phyloP scores from a whole-genome alignment of 2,797 vertebrate species.

The Acrocephalus scirpaceus region DNA sequence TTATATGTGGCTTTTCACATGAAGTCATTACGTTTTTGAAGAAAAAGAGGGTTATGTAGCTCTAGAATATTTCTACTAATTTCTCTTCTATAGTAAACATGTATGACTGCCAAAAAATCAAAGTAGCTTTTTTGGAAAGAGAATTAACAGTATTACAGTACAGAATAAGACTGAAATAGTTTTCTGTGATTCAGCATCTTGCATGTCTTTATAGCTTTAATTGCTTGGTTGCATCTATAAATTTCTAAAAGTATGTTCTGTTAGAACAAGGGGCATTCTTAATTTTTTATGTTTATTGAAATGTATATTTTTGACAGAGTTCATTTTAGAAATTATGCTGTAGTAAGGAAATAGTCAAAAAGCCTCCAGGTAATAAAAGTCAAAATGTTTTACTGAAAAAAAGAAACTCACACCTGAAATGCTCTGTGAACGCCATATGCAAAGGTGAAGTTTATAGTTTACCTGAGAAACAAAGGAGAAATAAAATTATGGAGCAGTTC shows the following conservation, averaged over 20 bases:
- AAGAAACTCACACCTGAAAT: not conserved
- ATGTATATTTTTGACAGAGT: not conserved
- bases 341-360: not conserved
- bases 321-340: not conserved
- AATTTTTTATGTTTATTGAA: not conserved
- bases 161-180: constrained; percentile 16
- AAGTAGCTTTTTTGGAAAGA: not conserved
- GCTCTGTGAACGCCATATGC: not conserved
- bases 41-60: not conserved
- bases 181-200: not conserved
- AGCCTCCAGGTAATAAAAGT: not conserved
- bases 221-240: not conserved
- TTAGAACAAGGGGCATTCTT: not conserved
- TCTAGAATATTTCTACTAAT: not conserved
- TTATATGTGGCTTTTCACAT: not conserved
- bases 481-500: not conserved
- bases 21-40: not conserved
- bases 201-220: not conserved
- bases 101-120: not conserved
- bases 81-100: not conserved
- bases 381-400: not conserved
- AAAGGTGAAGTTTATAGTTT: not conserved
- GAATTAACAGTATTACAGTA: constrained; percentile 19
- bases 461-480: not conserved
- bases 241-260: not conserved